These are phyloP conservation scores for Cranoglanis bouderius DNA, from an alignment of 2,113 vertebrate genomes.

Conservation along the genomic window DNA sequence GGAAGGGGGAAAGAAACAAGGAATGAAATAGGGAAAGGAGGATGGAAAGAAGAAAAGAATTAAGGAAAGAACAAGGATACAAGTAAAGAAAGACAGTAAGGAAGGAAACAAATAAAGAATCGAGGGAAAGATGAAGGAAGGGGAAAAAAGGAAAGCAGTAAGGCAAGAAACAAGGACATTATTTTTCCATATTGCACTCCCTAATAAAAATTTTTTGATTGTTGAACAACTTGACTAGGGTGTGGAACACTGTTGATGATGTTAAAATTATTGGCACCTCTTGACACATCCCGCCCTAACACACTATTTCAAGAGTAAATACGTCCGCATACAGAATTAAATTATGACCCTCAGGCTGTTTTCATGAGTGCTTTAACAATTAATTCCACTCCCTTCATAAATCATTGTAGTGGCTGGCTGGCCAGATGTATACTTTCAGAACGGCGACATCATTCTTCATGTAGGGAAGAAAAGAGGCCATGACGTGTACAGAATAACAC, in stretches of 20 bases:
- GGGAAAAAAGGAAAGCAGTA: not conserved
- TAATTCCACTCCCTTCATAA: conserved; percentile 10
- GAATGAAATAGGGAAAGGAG: not conserved
- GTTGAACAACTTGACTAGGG: not conserved
- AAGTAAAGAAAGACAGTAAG: not conserved
- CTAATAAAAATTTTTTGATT: not conserved
- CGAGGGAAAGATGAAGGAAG: not conserved
- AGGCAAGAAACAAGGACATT: too few species aligned
- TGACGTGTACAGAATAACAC: not conserved
- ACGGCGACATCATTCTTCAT: conserved; percentile 21
- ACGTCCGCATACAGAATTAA: not conserved
- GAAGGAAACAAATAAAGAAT: not conserved
- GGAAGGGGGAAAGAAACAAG: not conserved
- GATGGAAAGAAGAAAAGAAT: not conserved
- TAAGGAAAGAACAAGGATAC: not conserved
- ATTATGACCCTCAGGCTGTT: not conserved
- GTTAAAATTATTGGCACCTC: conserved; percentile 1
- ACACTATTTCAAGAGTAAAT: not conserved
- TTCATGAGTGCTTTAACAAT: conserved; percentile 4
- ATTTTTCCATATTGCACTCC: not conserved
- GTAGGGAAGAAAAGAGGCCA: conserved; percentile 15
- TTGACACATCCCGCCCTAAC: not conserved
- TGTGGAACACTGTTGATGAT: not conserved
- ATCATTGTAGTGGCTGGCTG: not conserved
- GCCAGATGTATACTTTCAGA: conserved; percentile 19